Conservation (phyloP, 2,113 vertebrate species). For the Microtus richardsoni region DNA sequence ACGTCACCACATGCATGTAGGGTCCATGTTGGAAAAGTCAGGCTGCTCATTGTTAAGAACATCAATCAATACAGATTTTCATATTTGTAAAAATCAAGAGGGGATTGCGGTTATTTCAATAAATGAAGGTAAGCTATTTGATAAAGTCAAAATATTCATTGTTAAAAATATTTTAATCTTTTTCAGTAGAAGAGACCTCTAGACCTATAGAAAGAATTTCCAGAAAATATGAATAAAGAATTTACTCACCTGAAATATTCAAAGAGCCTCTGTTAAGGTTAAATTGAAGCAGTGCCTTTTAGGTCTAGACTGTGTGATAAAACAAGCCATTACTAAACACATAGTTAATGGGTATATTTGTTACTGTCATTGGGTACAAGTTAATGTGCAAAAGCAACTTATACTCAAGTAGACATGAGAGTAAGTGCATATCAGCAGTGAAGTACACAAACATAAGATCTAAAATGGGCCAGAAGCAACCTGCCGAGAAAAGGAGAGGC, state of each 20-base stretch:
- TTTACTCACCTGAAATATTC: not conserved
- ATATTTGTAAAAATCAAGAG: not conserved
- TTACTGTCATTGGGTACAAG: not conserved
- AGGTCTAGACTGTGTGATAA: not conserved
- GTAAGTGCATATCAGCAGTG: not conserved
- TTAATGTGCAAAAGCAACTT: not conserved
- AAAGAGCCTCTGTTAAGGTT: not conserved
- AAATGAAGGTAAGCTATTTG: not conserved
- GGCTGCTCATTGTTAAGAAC: not conserved
- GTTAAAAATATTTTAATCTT: not conserved
- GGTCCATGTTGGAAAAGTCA: not conserved
- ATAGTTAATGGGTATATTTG: not conserved
- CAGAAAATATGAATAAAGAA: not conserved
- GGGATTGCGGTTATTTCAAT: not conserved
- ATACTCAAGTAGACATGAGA: not conserved
- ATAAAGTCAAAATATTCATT: not conserved
- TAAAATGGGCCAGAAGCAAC: not conserved
- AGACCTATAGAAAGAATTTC: not conserved
- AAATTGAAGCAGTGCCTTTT: not conserved
- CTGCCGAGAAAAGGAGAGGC: not conserved
- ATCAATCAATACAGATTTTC: not conserved
- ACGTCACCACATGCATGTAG: not conserved
- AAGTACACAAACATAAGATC: not conserved
- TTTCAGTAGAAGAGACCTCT: not conserved
- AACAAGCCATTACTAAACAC: not conserved